phyloP scores from a whole-genome alignment of 1,140 invertebrate species.

The Drosophila nebulosa region DNA sequence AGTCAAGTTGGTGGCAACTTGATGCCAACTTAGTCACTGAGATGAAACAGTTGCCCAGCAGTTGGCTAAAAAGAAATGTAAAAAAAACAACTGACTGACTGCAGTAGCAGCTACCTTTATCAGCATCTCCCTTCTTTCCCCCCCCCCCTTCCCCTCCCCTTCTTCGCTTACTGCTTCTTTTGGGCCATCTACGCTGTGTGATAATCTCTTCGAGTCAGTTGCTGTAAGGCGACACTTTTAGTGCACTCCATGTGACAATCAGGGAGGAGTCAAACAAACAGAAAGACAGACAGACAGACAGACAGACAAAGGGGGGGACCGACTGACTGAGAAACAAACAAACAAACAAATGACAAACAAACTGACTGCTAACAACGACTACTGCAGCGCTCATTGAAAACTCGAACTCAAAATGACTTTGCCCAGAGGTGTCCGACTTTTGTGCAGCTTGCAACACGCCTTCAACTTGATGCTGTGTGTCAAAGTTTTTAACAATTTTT shows the following conservation, averaged over 20 bases:
- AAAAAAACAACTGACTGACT: slow-evolving; percentile 2
- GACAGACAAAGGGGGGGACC: neutral
- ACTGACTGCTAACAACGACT: neutral
- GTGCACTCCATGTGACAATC: slow-evolving; percentile 48
- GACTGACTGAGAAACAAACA: slow-evolving; percentile 18
- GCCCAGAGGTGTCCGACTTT: neutral
- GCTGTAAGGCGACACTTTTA: slow-evolving; percentile 62
- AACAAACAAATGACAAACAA: neutral
- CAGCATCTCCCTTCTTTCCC: slow-evolving; percentile 9
- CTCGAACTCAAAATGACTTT: slow-evolving; percentile 14
- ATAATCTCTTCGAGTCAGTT: slow-evolving; percentile 44
- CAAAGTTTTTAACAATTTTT: neutral
- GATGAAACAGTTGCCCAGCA: slow-evolving; percentile 40
- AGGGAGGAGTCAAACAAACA: slow-evolving; percentile 21
- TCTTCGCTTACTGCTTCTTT: too few relatives aligned
- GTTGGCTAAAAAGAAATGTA: slow-evolving; percentile 20
- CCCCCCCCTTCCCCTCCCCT: neutral
- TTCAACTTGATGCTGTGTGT: neutral
- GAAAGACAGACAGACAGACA: slow-evolving; percentile 15
- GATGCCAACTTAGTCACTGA: slow-evolving; percentile 51
- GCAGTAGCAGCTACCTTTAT: slow-evolving; percentile 41
- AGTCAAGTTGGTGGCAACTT: slow-evolving; percentile 53
- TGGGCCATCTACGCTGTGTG: neutral
- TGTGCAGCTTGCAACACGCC: slow-evolving; percentile 11
- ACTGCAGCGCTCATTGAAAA: slow-evolving; percentile 15